Evolutionary conservation across 1,140 invertebrate species (phyloP).

Genomic region (Thaumetopoea pityocampa): DNA sequence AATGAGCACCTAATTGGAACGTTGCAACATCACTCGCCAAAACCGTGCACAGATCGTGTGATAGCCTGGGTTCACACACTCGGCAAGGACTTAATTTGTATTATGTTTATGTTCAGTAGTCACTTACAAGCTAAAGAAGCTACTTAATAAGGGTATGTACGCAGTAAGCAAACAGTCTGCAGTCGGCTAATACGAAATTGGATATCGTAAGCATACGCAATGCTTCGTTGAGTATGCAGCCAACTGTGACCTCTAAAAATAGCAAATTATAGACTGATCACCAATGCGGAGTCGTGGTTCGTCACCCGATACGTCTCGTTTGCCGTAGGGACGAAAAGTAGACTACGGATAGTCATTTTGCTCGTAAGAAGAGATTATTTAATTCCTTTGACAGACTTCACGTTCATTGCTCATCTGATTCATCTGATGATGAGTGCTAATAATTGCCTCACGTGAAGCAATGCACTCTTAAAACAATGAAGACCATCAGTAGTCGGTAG

Average conservation of each 20-base stretch:
- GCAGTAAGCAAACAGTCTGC: no score
- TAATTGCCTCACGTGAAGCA: constrained; percentile 20
- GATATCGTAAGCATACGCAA: no score
- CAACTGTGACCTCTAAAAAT: no score
- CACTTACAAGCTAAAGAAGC: no score
- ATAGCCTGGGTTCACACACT: constrained; percentile 41
- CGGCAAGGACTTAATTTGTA: constrained; percentile 14
- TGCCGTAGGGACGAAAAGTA: no score
- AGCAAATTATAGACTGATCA: no score
- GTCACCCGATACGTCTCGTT: background rate
- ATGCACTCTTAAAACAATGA: constrained; percentile 28
- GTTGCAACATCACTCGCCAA: constrained; percentile 55
- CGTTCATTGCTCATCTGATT: constrained; percentile 12
- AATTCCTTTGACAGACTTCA: constrained; percentile 20
- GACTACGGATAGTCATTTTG: no score
- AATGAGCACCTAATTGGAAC: constrained; percentile 72
- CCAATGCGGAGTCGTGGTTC: no score
- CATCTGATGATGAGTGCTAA: constrained; percentile 6
- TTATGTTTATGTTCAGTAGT: constrained; percentile 19
- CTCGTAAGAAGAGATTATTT: constrained; percentile 16
- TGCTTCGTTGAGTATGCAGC: no score
- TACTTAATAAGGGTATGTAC: no score
- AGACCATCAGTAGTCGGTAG: constrained; percentile 34
- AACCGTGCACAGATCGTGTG: constrained; percentile 44
- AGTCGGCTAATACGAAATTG: no score